Evolutionary conservation across 2,888 invertebrate genomes (phyloP), one percentile per base, ranked within the genome.

Genomic region (Lepidonotus clava): DNA sequence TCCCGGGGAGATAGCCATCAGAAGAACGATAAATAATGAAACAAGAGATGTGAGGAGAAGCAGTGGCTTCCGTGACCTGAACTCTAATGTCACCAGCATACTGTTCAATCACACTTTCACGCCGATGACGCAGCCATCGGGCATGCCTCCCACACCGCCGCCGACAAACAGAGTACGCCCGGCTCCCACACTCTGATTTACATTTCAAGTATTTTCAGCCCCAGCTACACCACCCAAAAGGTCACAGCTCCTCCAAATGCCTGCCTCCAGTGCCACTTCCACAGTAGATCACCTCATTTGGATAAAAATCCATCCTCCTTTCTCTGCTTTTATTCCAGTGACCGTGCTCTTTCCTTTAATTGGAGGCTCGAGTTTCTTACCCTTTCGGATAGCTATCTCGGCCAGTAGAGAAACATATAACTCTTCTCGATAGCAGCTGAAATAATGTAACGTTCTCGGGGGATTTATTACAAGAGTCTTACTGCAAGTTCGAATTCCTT

Each of bases 1-100:
- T 38, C 38, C 38, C 71, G 21, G 2, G 71, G 71, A 71, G 71
- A 71, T 71, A 71, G 71, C 71, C 71, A 71, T 71, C 71, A 71
- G 71, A 34, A 71, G 71, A 71, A 51, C 41, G 80, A 51, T 80
- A 80, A 80, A 80, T 80, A 80, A 80, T 80, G 80, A 80, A 80
- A 80, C 80, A 51, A 51, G 51, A 80, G 80, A 51, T 51, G 80
- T 51, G 80, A 80, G 34, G 41, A 51, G 80, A 80, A 51, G 46
- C 80, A 80, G 80, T 32, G 32, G 51, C 46, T 46, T 41, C 46
- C 80, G 80, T 80, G 80, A 80, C 51, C 46, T 80, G 80, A 80
- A 80, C 80, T 28, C 80, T 46, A 80, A 80, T 46, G 51, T 80
- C 80, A 46, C 46, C 46, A 46, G 41, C 28, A 41, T 46, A 38